phyloP scores from a whole-genome alignment of 2,797 vertebrate genomes.

The Adrianichthys oophorus region DNA sequence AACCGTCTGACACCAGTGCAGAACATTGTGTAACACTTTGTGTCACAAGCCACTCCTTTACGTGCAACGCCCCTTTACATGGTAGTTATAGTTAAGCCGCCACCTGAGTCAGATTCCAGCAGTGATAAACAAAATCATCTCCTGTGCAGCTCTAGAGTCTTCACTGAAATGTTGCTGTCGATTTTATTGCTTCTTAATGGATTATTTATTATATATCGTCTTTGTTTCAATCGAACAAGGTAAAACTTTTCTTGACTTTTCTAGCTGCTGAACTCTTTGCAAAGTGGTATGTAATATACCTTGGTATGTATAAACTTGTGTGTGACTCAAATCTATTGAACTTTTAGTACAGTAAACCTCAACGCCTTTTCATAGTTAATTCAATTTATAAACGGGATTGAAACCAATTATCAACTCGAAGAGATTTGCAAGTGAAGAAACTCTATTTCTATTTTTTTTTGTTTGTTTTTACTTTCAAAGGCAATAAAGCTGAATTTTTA shows the following conservation, averaged over 20 bases:
- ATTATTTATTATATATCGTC: slow-evolving; percentile 50
- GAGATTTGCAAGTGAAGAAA: too few relatives aligned
- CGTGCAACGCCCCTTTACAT: slow-evolving; percentile 22
- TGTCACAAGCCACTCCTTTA: slow-evolving; percentile 63
- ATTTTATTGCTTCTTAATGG: slow-evolving; percentile 52
- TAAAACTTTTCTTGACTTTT: slow-evolving; percentile 40
- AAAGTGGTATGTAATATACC: too few relatives aligned
- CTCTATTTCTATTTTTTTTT: too few relatives aligned
- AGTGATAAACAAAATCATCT: slow-evolving; percentile 13
- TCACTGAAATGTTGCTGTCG: slow-evolving; percentile 65
- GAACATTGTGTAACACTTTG: slow-evolving; percentile 36
- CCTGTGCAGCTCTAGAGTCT: slow-evolving; percentile 9
- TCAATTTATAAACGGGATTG: too few relatives aligned
- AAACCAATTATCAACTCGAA: too few relatives aligned
- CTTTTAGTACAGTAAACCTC: too few relatives aligned
- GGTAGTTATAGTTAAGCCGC: slow-evolving; percentile 8
- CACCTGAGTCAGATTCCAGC: slow-evolving; percentile 20
- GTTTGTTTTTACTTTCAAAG: too few relatives aligned
- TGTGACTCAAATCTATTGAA: too few relatives aligned
- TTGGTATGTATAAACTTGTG: too few relatives aligned
- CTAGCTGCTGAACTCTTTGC: too few relatives aligned
- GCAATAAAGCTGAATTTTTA: too few relatives aligned
- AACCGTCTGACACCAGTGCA: background rate
- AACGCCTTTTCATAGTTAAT: too few relatives aligned
- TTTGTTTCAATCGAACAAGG: slow-evolving; percentile 64